Conservation (phyloP, 2,888 invertebrate species). For the Ariolimax columbianus region DNA sequence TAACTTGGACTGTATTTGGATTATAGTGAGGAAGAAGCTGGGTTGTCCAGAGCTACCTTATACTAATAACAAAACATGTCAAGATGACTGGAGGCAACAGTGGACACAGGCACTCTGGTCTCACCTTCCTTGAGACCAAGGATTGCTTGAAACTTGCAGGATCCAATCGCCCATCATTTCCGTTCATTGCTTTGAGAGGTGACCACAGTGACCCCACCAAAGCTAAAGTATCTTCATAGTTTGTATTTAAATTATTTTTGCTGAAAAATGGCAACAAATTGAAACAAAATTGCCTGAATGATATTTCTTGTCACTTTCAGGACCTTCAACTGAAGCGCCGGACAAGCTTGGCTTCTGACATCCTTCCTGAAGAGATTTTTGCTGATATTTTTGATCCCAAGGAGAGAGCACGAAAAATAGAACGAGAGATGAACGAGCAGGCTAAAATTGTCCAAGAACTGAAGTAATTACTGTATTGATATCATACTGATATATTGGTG, state of each 20-base stretch:
- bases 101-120: too few species aligned
- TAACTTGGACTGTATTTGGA: too few species aligned
- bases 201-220: too few species aligned
- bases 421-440: slow-evolving; percentile 98
- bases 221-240: neutral
- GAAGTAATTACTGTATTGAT: slow-evolving; percentile 77
- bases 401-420: slow-evolving; percentile 91
- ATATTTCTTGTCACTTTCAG: slow-evolving; percentile 1
- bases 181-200: too few species aligned
- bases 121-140: too few species aligned
- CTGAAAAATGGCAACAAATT: neutral
- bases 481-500: neutral
- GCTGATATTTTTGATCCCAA: slow-evolving; percentile 78
- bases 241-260: neutral
- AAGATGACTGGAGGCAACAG: too few species aligned
- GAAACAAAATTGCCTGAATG: neutral
- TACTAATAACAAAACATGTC: too few species aligned
- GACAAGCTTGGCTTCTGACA: slow-evolving; percentile 83
- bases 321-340: slow-evolving; percentile 78
- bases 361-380: slow-evolving; percentile 86
- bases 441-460: slow-evolving; percentile 96
- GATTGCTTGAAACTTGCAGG: too few species aligned
- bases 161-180: too few species aligned
- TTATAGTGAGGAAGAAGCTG: too few species aligned
- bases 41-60: too few species aligned